These are phyloP conservation scores for Mylabris phalerata DNA, from an alignment of 1,140 invertebrate genomes.

Conservation along the genomic window DNA sequence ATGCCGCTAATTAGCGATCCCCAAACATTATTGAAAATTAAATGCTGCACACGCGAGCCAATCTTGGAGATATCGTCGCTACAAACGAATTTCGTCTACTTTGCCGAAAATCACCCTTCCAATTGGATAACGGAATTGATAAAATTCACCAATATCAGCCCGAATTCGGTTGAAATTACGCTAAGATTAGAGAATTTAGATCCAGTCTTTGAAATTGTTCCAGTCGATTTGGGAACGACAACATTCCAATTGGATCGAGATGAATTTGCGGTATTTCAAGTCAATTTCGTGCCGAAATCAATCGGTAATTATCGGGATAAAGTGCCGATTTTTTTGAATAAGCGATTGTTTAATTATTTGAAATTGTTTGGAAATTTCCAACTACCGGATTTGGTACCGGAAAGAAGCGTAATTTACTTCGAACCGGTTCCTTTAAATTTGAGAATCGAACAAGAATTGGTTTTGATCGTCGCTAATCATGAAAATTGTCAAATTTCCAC, in stretches of 20 bases:
- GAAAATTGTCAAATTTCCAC: background rate
- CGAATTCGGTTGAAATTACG: background rate
- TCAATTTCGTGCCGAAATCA: constrained; percentile 5
- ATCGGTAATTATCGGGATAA: constrained; percentile 9
- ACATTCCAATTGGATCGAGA: background rate
- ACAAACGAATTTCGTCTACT: constrained; percentile 2
- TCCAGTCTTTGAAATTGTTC: background rate
- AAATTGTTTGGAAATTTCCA: constrained; percentile 15
- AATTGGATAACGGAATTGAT: background rate
- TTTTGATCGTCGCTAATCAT: constrained; percentile 1
- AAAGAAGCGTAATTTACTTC: constrained; percentile 5
- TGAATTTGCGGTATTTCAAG: background rate
- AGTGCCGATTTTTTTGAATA: constrained; percentile 22
- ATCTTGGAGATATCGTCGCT: constrained; percentile 2
- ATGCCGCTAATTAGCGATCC: background rate
- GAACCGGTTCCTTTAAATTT: constrained; percentile 16
- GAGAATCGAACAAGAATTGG: background rate
- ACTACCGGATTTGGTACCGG: constrained; percentile 4
- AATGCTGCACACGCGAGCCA: background rate
- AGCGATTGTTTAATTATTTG: constrained; percentile 20
- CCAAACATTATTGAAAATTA: background rate
- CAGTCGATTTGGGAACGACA: background rate
- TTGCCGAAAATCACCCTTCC: constrained; percentile 3
- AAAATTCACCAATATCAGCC: constrained; percentile 7
- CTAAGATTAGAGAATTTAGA: background rate